These are phyloP conservation scores for Neotragus pygmaeus DNA, from an alignment of 2,113 vertebrate genomes.

Conservation along the genomic window DNA sequence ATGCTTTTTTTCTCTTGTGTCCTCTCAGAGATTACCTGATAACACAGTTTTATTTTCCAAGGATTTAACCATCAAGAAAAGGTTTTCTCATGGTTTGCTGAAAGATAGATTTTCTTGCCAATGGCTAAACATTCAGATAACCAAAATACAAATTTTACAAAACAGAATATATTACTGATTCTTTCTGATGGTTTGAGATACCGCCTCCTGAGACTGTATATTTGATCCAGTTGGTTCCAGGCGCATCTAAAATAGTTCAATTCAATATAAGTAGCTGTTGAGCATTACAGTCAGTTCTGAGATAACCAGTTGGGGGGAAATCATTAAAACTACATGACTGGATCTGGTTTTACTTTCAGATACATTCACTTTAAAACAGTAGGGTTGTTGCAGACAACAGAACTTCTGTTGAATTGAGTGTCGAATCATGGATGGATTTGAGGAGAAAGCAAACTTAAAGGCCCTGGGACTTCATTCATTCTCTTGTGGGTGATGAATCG, in stretches of 20 bases:
- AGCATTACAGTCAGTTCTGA: not conserved
- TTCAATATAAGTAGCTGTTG: not conserved
- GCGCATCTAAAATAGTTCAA: not conserved
- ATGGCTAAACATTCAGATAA: not conserved
- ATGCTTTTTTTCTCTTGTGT: not conserved
- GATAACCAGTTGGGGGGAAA: not conserved
- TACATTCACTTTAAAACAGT: not conserved
- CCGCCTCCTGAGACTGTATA: not conserved
- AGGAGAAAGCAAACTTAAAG: not conserved
- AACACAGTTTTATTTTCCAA: slow-evolving; percentile 36
- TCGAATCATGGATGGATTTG: not conserved
- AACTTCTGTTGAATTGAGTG: not conserved
- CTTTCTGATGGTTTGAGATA: not conserved
- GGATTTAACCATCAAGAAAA: not conserved
- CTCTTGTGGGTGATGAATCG: slow-evolving; percentile 27
- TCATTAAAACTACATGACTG: not conserved
- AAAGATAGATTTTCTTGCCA: slow-evolving; percentile 15
- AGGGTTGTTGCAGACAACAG: not conserved
- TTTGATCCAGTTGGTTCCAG: not conserved
- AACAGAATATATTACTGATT: not conserved
- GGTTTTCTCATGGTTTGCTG: not conserved
- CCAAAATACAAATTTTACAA: not conserved
- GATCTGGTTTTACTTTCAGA: not conserved
- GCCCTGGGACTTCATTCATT: not conserved
- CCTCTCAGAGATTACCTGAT: not conserved